Evolutionary conservation across 2,888 invertebrate genomes (phyloP).

Genomic region (Chelonus formosanus): DNA sequence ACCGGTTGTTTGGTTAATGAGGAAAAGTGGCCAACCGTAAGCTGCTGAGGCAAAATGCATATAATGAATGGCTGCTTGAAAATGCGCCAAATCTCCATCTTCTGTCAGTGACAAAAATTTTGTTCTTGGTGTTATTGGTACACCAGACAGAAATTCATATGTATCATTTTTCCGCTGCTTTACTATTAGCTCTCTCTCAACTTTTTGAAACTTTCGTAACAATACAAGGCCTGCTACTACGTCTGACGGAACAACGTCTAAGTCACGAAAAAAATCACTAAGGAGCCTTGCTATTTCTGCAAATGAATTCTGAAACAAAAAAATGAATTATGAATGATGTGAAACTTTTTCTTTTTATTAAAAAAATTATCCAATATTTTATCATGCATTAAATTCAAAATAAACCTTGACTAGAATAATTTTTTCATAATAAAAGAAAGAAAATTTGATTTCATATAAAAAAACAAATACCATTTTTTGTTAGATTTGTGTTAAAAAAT

Average conservation of each 20-base stretch:
- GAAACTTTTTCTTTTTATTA: too few species aligned
- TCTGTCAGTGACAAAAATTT: conserved; percentile 83
- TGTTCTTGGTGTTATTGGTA: conserved; percentile 82
- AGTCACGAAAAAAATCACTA: conserved; percentile 86
- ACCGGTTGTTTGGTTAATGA: conserved; percentile 77
- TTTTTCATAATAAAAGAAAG: not conserved
- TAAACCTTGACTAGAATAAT: too few species aligned
- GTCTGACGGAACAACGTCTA: conserved; percentile 89
- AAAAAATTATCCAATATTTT: too few species aligned
- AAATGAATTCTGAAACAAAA: conserved; percentile 75
- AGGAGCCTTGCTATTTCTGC: conserved; percentile 83
- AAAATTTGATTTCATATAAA: not conserved
- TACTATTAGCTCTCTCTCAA: conserved; percentile 78
- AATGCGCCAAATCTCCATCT: conserved; percentile 75
- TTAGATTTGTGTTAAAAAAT: not conserved
- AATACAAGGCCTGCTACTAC: conserved; percentile 85
- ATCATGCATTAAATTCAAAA: too few species aligned
- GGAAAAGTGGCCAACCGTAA: conserved; percentile 89
- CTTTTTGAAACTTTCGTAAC: conserved; percentile 80
- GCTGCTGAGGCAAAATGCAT: conserved; percentile 86
- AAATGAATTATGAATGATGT: not conserved
- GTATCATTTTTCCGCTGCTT: conserved; percentile 82
- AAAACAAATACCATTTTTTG: not conserved
- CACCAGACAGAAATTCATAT: conserved; percentile 86
- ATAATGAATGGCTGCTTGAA: conserved; percentile 79